Conservation (phyloP, 2,113 vertebrate species). For the Pogona vitticeps region DNA sequence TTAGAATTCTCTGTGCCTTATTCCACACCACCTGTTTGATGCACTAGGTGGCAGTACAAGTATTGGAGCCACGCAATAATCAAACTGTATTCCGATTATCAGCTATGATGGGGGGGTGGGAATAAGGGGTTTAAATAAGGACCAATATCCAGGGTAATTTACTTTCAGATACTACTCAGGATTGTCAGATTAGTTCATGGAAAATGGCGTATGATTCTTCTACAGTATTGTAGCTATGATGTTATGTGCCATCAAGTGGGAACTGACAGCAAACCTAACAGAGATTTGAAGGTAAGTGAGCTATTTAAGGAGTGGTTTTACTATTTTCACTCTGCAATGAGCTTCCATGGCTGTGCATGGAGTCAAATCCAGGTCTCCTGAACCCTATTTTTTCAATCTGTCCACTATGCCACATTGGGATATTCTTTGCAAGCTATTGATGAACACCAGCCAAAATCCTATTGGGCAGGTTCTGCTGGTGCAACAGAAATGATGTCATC, state of each 20-base stretch:
- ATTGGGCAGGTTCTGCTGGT: no score
- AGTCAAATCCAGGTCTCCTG: no score
- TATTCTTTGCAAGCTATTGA: neutral
- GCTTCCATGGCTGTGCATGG: no score
- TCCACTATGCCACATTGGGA: neutral
- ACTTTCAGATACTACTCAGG: neutral
- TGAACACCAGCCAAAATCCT: neutral
- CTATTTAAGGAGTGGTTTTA: no score
- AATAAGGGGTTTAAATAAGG: neutral
- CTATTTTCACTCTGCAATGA: no score
- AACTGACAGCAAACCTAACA: no score
- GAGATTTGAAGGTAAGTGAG: no score
- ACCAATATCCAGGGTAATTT: neutral
- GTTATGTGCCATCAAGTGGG: no score
- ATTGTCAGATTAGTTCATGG: neutral
- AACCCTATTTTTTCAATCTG: no score
- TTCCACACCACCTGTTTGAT: neutral
- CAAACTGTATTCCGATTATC: neutral
- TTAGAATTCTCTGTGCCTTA: neutral
- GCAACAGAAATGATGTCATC: no score
- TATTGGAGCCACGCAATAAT: neutral
- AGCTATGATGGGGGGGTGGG: neutral
- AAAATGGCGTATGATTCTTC: neutral
- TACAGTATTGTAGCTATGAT: no score
- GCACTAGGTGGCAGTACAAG: slow-evolving; percentile 62